Base-by-base conservation (phyloP, 1,140 invertebrate genomes). In the Potamilus streckersoni region DNA sequence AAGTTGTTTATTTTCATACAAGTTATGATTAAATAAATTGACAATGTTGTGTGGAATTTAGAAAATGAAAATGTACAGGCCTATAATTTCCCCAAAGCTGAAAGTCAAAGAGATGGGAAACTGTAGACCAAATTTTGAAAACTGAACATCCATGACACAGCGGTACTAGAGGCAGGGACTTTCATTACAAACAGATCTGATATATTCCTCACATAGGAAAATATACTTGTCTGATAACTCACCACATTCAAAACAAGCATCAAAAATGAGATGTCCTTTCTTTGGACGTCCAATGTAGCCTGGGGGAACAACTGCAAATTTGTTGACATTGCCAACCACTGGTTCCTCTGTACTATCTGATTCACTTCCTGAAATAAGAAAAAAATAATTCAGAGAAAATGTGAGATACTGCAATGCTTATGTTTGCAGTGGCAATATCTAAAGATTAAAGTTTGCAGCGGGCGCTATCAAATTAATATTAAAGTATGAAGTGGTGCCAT, bases 231-330 rank as follows among this genome's bases (percentile, higher is more conserved):
- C 17, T 16, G 56, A 19, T 49, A 64, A 80, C 86, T 86, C 89
- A 93, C 93, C 94, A 77, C 96, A 96, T 91, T 99, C 98, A 90
- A 98, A 99, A 6, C 96, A 90, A 16, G 98, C 97, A 91, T 99
- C 97, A 90, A 99, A 99, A 83, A 97, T 97, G 2, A 99, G 91
- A 88, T 99, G 97, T 13, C 98, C 98, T 78, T 93, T 92, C 90
- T 97, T 97, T 19, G 96, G 96, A 90, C 97, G 97, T 1, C 97
- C 97, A 84, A 95, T 96, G 89, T 97, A 97, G 0, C 96, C 97
- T 1, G 96, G 95, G 17, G 97, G 97, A 49, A 90, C 86, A 71
- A 90, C 88, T 69, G 88, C 86, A 80, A 97, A 92, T 69, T 96
- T 93, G 82, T 95, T 97, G 16, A 99, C 94, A 90, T 99, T 99